Percentiles rank a stretch among this genome's conserved stretches.
phyloP scores from a whole-genome alignment of 2,113 vertebrate genomes.

The Falco punctatus region DNA sequence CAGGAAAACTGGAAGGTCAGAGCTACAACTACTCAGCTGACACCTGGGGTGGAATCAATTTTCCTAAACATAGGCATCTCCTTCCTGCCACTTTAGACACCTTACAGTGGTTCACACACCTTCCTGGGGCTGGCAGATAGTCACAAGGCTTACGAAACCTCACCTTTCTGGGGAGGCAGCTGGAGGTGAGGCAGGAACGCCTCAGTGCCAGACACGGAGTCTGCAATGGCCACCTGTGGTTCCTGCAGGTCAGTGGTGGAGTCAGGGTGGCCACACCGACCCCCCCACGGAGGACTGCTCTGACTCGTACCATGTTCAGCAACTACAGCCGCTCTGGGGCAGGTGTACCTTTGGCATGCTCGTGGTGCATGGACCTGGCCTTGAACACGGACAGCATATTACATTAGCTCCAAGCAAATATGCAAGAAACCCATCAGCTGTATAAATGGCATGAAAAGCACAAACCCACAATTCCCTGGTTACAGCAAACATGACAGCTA shows the following conservation, averaged over 20 bases:
- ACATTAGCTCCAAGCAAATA: neutral
- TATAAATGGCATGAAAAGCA: neutral
- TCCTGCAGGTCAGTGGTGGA: neutral
- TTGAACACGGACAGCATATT: neutral
- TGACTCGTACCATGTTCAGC: neutral
- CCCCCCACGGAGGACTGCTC: neutral
- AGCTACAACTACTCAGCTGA: neutral
- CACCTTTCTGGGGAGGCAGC: neutral
- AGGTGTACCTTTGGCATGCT: neutral
- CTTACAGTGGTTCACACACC: neutral
- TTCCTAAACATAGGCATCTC: neutral
- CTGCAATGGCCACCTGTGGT: neutral
- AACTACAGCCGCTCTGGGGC: neutral
- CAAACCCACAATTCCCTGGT: neutral
- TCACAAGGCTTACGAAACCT: neutral
- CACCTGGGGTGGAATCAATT: neutral
- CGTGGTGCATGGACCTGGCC: fast-evolving
- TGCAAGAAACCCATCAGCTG: neutral
- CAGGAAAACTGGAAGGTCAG: neutral
- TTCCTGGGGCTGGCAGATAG: neutral
- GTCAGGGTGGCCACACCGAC: fast-evolving
- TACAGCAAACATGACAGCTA: neutral
- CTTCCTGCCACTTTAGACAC: neutral
- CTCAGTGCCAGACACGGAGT: neutral
- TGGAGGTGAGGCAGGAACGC: neutral